Base-by-base conservation (phyloP, 2,888 invertebrate species). In the Teleiodes luculella region DNA sequence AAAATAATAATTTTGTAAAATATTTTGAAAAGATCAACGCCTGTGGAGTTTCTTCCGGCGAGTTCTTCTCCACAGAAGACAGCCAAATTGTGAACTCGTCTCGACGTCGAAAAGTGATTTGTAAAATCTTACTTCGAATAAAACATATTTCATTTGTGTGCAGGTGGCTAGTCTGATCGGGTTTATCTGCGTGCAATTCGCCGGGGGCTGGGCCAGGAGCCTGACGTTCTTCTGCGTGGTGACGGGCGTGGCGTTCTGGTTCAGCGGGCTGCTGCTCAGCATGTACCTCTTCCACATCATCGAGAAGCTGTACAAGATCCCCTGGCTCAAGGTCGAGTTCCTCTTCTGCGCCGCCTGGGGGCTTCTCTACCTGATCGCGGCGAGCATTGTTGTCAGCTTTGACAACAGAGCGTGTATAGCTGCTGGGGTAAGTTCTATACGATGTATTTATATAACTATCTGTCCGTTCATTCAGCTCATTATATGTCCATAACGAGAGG, bases 281-380 rank as follows among this genome's bases (percentile, higher is more conserved):
- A 90, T 96, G 56, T 97, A 97, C 78, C 76, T 96, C 58, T 96
- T 97, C 83, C 97, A 97, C 76, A 91, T 97, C 24, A 91, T 97
- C 58, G 97, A 97, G 84, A 95, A 94, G 79, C 93, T 95, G 74
- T 94, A 93, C 77, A 94, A 92, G 82, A 94, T 97, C 66, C 97
- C 97, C 1, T 97, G 97, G 97, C 84, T 97, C 56, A 94, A 93
- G 82, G 92, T 95, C 60, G 97, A 97, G 88, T 91, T 96, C 60
- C 84, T 91, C 1, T 96, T 93, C 85, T 95, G 95, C 73, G 91
- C 91, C 6, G 59, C 95, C 7, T 95, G 95, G 95, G 90, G 93
- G 1, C 74, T 94, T 43, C 92, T 95, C 61, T 96, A 95, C 76
- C 84, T 97, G 59, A 90, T 96, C 55, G 96, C 95, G 0, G 91